A percentile compares a stretch with the other conserved stretches of the same genome.
These are phyloP conservation scores for Heteromyza rotundicornis DNA, from an alignment of 2,888 invertebrate species.

Conservation along the genomic window DNA sequence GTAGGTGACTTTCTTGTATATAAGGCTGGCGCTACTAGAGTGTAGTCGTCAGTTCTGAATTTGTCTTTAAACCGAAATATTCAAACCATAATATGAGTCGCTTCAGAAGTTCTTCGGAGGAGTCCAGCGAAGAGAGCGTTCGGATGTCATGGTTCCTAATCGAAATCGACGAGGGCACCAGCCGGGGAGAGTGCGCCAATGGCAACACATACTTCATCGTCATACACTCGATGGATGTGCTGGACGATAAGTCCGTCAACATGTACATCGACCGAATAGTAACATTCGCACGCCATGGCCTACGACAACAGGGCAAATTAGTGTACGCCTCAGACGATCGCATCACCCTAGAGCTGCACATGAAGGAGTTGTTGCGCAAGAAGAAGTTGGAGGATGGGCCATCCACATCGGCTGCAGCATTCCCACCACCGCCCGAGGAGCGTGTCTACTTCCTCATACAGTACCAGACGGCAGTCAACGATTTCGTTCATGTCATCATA, in stretches of 20 bases:
- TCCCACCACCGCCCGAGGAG: constrained; percentile 18
- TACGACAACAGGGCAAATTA: constrained; percentile 40
- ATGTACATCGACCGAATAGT: constrained; percentile 44
- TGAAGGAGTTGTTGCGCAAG: constrained; percentile 34
- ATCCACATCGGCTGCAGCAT: neutral
- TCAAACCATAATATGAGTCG: too few species aligned
- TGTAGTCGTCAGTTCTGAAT: too few species aligned
- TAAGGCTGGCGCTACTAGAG: too few species aligned
- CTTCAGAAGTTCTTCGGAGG: too few species aligned
- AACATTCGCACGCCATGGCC: constrained; percentile 38
- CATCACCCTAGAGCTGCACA: constrained; percentile 36
- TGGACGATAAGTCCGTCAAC: constrained; percentile 41
- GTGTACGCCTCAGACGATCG: constrained; percentile 47
- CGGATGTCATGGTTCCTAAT: constrained; percentile 52
- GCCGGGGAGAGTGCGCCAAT: constrained; percentile 27
- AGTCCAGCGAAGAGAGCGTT: too few species aligned
- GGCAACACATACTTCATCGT: constrained; percentile 31
- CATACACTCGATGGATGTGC: constrained; percentile 49
- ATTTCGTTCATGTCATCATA: constrained; percentile 38
- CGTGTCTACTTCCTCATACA: constrained; percentile 40
- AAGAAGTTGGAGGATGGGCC: constrained; percentile 17
- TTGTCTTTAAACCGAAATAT: too few species aligned
- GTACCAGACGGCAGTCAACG: constrained; percentile 28
- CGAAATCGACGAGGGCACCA: constrained; percentile 43
- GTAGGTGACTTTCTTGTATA: too few species aligned